Conservation (phyloP, 2,797 vertebrate genomes). For the Rhynchonycteris naso region DNA sequence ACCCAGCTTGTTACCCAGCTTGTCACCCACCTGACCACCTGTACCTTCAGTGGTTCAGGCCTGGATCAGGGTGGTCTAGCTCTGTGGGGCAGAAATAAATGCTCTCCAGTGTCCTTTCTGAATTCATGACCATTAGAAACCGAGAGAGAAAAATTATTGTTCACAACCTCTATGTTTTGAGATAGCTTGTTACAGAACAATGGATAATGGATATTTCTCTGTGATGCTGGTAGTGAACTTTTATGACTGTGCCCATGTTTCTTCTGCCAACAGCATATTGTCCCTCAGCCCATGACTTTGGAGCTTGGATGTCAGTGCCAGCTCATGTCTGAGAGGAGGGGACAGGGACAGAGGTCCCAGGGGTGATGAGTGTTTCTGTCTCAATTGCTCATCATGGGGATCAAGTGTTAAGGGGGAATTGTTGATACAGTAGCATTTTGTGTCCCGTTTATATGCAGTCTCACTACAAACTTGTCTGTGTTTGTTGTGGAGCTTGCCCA, state of each 20-base stretch:
- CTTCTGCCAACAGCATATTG: not conserved
- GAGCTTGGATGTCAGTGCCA: not conserved
- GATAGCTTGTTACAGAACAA: not conserved
- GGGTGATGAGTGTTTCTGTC: not conserved
- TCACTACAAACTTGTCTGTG: not conserved
- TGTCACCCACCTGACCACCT: fast-evolving
- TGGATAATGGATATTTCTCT: not conserved
- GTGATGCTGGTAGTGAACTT: not conserved
- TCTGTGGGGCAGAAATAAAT: not conserved
- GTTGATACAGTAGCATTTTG: too few relatives aligned
- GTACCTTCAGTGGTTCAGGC: not conserved
- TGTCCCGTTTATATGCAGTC: not conserved
- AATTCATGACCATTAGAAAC: not conserved
- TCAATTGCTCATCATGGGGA: not conserved
- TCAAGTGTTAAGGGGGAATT: not conserved
- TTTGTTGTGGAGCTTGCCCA: not conserved
- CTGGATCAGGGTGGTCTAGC: not conserved
- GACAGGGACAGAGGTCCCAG: not conserved
- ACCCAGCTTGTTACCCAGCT: too few relatives aligned
- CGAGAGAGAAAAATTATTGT: not conserved
- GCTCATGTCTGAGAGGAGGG: not conserved
- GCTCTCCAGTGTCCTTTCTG: fast-evolving
- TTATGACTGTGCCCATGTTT: not conserved
- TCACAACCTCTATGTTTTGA: not conserved
- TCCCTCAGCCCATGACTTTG: not conserved